phyloP scores from a whole-genome alignment of 1,140 invertebrate species.

The Caenorhabditis tropicalis region DNA sequence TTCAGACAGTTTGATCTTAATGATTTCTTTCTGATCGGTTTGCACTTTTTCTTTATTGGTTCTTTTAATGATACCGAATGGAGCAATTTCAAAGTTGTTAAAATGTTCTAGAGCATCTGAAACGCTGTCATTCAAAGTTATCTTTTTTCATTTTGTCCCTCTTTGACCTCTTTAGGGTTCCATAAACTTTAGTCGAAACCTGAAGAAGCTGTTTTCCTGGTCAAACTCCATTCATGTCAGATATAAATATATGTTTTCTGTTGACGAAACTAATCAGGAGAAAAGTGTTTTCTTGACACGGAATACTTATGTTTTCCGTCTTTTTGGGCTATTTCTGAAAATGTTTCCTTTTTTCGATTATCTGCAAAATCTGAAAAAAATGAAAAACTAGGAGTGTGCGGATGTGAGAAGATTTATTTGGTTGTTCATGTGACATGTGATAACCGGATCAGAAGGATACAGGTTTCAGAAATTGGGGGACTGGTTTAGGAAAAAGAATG shows the following conservation, averaged over 20 bases:
- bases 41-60: no score
- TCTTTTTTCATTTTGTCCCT: background rate
- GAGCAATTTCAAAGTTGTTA: no score
- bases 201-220: background rate
- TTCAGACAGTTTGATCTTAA: background rate
- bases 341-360: background rate
- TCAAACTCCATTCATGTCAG: background rate
- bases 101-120: no score
- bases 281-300: conserved; percentile 16
- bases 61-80: no score
- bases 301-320: background rate
- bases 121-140: no score
- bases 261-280: conserved; percentile 16
- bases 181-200: background rate
- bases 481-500: background rate
- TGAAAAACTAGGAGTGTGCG: no score
- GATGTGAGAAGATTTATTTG: no score
- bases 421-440: background rate
- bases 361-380: no score
- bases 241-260: background rate
- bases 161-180: background rate
- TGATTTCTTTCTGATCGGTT: background rate
- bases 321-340: background rate
- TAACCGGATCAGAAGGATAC: background rate
- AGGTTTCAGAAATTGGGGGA: background rate